phyloP scores from a whole-genome alignment of 2,797 vertebrate species.

The Sparus aurata region DNA sequence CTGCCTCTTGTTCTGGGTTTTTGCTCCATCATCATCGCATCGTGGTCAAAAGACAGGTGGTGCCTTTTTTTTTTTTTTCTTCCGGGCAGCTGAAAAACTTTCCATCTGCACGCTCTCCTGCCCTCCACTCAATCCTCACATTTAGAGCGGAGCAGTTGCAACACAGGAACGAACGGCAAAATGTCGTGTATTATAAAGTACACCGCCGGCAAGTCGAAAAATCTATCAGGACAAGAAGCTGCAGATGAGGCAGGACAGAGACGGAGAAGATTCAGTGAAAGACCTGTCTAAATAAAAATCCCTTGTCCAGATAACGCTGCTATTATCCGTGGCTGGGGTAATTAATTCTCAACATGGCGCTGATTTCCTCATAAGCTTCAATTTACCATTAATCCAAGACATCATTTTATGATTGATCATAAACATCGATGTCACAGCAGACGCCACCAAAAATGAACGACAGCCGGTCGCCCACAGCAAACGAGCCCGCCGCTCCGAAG shows the following conservation, averaged over 20 bases:
- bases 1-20: no score
- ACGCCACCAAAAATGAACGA: constrained; percentile 37
- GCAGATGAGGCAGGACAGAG: background rate
- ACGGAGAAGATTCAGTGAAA: background rate
- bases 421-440: constrained; percentile 24
- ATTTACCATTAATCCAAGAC: constrained; percentile 7
- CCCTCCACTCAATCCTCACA: no score
- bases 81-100: no score
- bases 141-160: no score
- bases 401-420: constrained; percentile 26
- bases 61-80: no score
- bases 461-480: constrained; percentile 58
- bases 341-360: background rate
- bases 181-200: no score
- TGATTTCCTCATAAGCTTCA: background rate
- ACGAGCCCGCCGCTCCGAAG: constrained; percentile 43
- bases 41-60: no score
- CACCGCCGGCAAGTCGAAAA: background rate
- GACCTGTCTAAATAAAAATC: background rate
- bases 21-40: no score
- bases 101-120: no score
- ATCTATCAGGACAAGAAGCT: background rate
- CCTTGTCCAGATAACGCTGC: background rate
- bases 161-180: no score
- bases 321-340: background rate